Percentiles rank a stretch among this genome's conserved stretches.
phyloP scores from a whole-genome alignment of 2,888 invertebrate genomes.

The Acanthococcus lagerstroemiae region DNA sequence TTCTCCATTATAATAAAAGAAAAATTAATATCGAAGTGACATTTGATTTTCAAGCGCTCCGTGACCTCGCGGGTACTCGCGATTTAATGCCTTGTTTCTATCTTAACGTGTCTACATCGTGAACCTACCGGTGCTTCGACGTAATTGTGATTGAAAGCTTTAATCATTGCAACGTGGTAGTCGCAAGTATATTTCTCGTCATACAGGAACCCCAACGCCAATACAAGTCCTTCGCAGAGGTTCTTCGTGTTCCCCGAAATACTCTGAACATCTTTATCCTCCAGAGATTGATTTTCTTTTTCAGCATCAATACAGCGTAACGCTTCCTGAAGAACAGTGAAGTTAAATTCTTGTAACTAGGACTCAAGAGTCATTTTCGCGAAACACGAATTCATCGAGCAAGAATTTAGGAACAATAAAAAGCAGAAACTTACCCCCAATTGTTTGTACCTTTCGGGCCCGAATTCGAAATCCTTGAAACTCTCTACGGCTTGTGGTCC shows the following conservation, averaged over 20 bases:
- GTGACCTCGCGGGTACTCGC: too few species aligned
- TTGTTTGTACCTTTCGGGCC: constrained; percentile 22
- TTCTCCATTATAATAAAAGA: background rate
- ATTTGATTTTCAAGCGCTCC: too few species aligned
- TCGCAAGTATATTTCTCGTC: constrained; percentile 28
- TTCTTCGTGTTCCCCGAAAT: constrained; percentile 31
- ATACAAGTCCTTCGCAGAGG: constrained; percentile 40
- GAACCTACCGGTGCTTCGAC: constrained; percentile 1
- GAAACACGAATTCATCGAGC: background rate
- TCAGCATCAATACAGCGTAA: too few species aligned
- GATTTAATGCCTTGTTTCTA: too few species aligned
- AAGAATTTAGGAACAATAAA: background rate
- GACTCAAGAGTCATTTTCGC: too few species aligned
- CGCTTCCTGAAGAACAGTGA: too few species aligned
- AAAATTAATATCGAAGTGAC: background rate
- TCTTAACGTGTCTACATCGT: too few species aligned
- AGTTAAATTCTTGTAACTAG: too few species aligned
- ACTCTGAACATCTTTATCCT: too few species aligned
- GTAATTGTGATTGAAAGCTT: constrained; percentile 2
- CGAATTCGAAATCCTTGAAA: constrained; percentile 33
- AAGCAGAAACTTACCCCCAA: constrained; percentile 34
- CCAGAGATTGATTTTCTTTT: too few species aligned
- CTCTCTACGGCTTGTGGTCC: constrained; percentile 34
- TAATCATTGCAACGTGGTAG: constrained; percentile 31
- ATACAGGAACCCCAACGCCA: constrained; percentile 30